These are phyloP conservation scores for Apantesis nais DNA, from an alignment of 2,888 invertebrate genomes.

Conservation along the genomic window DNA sequence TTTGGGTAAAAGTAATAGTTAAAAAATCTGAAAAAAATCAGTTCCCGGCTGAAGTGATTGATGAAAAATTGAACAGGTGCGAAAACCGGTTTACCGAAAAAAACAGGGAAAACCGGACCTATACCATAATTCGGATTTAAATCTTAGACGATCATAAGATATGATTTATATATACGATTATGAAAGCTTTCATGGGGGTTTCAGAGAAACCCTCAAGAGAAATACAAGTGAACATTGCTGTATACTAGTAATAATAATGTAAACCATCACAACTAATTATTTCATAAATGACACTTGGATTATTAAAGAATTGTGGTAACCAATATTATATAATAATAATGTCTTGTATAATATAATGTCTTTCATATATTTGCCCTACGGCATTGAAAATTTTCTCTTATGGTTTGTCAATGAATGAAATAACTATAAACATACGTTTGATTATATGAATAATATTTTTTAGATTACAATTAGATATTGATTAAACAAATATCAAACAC, in stretches of 20 bases:
- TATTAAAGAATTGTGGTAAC: not conserved
- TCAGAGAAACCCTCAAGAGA: not conserved
- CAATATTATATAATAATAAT: not conserved
- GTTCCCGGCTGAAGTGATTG: no score
- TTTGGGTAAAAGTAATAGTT: no score
- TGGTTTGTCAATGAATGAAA: no score
- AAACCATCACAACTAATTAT: not conserved
- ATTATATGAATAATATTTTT: no score
- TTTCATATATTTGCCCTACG: no score
- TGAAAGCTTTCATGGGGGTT: not conserved
- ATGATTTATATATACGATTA: not conserved
- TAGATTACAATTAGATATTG: no score
- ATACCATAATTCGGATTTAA: not conserved
- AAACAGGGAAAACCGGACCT: not conserved
- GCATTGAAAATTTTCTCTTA: no score
- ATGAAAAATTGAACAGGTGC: no score
- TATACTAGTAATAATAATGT: not conserved
- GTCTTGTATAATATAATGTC: not conserved
- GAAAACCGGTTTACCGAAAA: no score
- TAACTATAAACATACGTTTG: no score
- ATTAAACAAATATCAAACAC: not conserved
- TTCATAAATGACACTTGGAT: not conserved
- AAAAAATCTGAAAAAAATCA: no score
- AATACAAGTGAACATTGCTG: not conserved
- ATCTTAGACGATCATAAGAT: not conserved